Evolutionary conservation across 2,888 invertebrate genomes (phyloP).

Genomic region (Himalopsyche tibetana): DNA sequence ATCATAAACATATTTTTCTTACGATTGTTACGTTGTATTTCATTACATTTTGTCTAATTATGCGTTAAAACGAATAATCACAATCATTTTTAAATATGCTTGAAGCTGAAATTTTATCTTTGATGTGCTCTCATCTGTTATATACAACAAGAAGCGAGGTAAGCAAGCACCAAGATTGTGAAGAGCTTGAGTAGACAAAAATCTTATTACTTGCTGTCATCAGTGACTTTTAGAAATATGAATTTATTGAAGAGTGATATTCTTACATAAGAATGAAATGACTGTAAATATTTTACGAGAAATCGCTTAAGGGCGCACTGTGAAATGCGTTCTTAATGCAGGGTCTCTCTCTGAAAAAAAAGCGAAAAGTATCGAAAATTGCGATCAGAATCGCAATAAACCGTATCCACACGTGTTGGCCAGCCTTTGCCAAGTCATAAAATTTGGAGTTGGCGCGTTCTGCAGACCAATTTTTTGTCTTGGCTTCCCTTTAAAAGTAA

Average conservation of each 20-base stretch:
- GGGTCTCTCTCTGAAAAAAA: slow-evolving; percentile 22
- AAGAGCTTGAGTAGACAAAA: too few relatives aligned
- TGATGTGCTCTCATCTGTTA: too few relatives aligned
- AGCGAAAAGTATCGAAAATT: slow-evolving; percentile 48
- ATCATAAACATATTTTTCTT: too few relatives aligned
- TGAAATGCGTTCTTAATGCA: slow-evolving; percentile 36
- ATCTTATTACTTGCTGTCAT: too few relatives aligned
- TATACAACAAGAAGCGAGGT: too few relatives aligned
- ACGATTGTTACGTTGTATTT: too few relatives aligned
- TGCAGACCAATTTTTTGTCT: slow-evolving; percentile 36
- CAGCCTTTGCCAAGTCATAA: slow-evolving; percentile 51
- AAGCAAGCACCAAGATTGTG: too few relatives aligned
- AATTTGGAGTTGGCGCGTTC: slow-evolving; percentile 46
- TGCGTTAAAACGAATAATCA: too few relatives aligned
- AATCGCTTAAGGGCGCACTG: slow-evolving; percentile 20
- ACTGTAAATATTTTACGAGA: slow-evolving; percentile 30
- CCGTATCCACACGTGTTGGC: slow-evolving; percentile 47
- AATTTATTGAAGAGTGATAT: slow-evolving; percentile 29
- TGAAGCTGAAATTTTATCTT: too few relatives aligned
- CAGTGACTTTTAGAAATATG: neutral
- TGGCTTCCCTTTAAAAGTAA: neutral
- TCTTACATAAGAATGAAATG: neutral
- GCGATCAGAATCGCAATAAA: slow-evolving; percentile 52
- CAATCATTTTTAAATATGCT: too few relatives aligned
- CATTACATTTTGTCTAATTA: too few relatives aligned